Conservation (phyloP, 2,797 vertebrate genomes). For the Mycteria americana region DNA sequence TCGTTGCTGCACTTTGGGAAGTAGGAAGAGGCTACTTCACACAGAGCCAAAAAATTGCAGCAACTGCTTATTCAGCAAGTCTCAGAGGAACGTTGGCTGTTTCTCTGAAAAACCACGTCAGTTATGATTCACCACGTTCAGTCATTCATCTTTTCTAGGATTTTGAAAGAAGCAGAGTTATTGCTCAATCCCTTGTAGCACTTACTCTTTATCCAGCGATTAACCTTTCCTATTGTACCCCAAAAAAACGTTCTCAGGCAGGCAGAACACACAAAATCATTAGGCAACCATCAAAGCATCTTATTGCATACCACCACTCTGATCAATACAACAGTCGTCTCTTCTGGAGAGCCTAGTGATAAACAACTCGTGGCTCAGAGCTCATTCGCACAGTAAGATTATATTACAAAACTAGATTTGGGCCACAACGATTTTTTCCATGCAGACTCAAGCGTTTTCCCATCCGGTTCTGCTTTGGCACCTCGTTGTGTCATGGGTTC, state of each 20-base stretch:
- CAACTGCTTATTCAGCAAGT: conserved; percentile 41
- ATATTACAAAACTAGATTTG: neutral
- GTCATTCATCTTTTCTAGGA: conserved; percentile 40
- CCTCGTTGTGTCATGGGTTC: neutral
- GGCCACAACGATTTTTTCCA: neutral
- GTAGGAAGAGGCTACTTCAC: neutral
- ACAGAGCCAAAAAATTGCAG: neutral
- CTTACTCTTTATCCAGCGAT: neutral
- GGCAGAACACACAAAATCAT: neutral
- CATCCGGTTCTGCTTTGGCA: neutral
- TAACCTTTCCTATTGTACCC: neutral
- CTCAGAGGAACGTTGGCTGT: neutral
- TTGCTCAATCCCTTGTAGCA: conserved; percentile 2
- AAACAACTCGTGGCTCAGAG: neutral
- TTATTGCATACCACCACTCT: neutral
- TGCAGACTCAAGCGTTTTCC: accelerated
- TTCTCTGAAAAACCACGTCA: neutral
- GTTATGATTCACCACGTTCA: conserved; percentile 23
- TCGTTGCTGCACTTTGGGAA: neutral
- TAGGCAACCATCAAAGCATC: neutral
- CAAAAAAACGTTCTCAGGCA: neutral
- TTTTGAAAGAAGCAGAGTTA: neutral
- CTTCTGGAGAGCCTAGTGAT: neutral
- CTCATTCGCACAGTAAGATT: neutral
- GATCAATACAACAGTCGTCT: accelerated